phyloP scores from a whole-genome alignment of 2,113 vertebrate species.

The Sapayoa aenigma region DNA sequence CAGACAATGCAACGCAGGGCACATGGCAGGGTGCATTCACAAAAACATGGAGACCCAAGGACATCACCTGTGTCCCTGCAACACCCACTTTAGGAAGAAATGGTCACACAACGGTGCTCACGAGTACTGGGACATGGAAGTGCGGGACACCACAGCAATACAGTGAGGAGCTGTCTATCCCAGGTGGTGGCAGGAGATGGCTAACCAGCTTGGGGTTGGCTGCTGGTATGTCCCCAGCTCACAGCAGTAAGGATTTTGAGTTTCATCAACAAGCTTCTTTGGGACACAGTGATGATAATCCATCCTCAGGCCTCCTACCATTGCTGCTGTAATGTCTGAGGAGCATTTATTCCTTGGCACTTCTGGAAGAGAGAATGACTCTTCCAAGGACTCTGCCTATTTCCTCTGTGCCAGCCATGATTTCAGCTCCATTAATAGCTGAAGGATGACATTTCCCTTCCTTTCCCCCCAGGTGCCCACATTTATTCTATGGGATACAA shows the following conservation, averaged over 20 bases:
- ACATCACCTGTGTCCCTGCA: rapidly evolving
- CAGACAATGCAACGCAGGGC: neutral
- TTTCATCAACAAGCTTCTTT: neutral
- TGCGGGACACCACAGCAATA: neutral
- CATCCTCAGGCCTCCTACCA: neutral
- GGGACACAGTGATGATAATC: neutral
- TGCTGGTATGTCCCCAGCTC: neutral
- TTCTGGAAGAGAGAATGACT: neutral
- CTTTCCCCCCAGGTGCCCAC: neutral
- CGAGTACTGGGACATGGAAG: neutral
- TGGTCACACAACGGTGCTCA: neutral
- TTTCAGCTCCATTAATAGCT: neutral
- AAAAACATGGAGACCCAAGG: neutral
- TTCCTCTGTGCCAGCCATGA: neutral
- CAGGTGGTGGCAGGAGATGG: neutral
- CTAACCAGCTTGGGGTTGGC: neutral
- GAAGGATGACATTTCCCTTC: neutral
- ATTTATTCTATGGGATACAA: neutral
- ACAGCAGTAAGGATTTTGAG: neutral
- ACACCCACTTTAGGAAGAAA: neutral
- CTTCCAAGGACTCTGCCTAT: neutral
- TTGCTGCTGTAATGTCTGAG: neutral
- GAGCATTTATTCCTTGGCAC: neutral
- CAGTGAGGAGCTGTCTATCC: neutral
- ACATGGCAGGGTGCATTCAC: neutral